Evolutionary conservation across 1,140 invertebrate species (phyloP).

Genomic region (Aphis gossypii): DNA sequence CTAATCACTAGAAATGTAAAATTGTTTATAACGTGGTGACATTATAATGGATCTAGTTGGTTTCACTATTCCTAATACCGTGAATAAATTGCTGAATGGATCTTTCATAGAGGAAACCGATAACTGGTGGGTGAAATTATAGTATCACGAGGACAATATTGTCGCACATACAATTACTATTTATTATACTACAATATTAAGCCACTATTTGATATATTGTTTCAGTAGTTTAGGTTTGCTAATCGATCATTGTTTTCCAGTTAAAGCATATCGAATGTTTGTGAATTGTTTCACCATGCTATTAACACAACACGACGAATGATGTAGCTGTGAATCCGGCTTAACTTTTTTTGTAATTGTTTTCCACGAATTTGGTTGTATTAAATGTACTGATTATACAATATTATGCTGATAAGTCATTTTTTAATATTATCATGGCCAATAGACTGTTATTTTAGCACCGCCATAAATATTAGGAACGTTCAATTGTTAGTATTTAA

Average conservation of each 20-base stretch:
- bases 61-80: not conserved
- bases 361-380: not conserved
- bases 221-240: not conserved
- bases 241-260: not conserved
- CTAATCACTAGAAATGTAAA: not conserved
- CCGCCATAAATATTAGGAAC: conserved; percentile 25
- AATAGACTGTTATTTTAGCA: conserved; percentile 34
- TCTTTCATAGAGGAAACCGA: not conserved
- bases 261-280: not conserved
- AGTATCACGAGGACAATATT: not conserved
- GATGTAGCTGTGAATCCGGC: too few relatives aligned
- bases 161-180: not conserved
- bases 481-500: not conserved
- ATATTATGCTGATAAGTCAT: not conserved
- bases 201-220: not conserved
- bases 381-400: not conserved
- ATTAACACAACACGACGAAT: too few relatives aligned
- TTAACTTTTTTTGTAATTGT: not conserved
- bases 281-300: not conserved
- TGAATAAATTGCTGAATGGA: not conserved
- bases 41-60: not conserved
- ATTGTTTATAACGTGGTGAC: not conserved
- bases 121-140: not conserved
- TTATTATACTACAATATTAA: not conserved
- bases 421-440: not conserved